phyloP scores from a whole-genome alignment of 92 coral and sea anemone genomes.

The Porites cylindrica region DNA sequence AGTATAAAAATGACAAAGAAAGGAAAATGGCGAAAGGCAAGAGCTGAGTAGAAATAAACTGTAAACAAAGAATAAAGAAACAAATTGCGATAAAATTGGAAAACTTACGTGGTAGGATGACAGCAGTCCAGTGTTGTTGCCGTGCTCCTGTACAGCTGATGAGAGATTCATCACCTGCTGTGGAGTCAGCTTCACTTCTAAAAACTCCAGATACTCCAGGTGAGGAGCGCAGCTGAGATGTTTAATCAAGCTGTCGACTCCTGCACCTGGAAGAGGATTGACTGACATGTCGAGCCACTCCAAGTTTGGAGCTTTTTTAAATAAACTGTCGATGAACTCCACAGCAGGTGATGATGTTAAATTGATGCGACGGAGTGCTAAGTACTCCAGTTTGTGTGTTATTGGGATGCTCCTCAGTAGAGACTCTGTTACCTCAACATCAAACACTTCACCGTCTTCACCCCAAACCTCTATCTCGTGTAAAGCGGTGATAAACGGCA shows the following conservation, averaged over 20 bases:
- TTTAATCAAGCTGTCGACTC: background rate
- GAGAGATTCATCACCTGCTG: background rate
- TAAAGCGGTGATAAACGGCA: background rate
- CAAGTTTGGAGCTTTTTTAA: background rate
- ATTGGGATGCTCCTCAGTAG: background rate
- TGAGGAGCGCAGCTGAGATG: background rate
- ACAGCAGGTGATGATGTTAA: background rate
- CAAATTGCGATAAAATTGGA: background rate
- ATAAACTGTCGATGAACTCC: background rate
- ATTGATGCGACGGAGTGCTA: background rate
- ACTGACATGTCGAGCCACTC: background rate
- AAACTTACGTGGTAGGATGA: slow-evolving; percentile 12
- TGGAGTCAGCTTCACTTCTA: background rate
- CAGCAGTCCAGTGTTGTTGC: background rate
- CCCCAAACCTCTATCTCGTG: rapidly evolving
- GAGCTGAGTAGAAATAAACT: background rate
- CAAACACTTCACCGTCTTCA: background rate
- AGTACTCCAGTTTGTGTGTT: background rate
- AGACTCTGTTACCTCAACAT: background rate
- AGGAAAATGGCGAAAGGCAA: background rate
- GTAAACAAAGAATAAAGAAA: background rate
- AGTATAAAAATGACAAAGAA: background rate
- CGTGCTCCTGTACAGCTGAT: background rate
- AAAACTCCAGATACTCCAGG: background rate
- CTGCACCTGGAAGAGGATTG: slow-evolving; percentile 11